These are phyloP conservation scores for Elgaria multicarinata DNA, from an alignment of 2,113 vertebrate genomes.

Conservation along the genomic window DNA sequence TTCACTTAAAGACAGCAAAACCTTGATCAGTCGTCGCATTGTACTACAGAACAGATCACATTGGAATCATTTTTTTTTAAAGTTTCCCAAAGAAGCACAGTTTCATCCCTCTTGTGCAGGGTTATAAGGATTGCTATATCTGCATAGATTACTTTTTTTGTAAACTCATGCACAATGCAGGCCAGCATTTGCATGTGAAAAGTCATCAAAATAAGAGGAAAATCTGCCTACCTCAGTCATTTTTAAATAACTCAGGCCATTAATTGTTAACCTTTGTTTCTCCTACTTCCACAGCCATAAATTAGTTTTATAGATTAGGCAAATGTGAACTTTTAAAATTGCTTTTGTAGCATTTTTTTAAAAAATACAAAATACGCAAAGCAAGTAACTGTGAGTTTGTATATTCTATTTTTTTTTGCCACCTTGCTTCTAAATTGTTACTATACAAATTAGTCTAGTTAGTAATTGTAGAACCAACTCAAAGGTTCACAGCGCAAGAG, in stretches of 20 bases:
- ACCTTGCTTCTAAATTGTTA: slow-evolving; percentile 48
- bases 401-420: slow-evolving; percentile 43
- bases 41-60: background rate
- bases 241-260: slow-evolving; percentile 78
- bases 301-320: slow-evolving; percentile 86
- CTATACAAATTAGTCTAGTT: slow-evolving; percentile 44
- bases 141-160: slow-evolving; percentile 42
- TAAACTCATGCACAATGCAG: slow-evolving; percentile 40
- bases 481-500: slow-evolving; percentile 47
- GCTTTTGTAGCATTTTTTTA: slow-evolving; percentile 74
- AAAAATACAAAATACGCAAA: slow-evolving; percentile 56
- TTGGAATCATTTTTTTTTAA: background rate
- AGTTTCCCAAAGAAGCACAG: background rate
- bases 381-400: background rate
- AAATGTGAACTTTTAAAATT: slow-evolving; percentile 83
- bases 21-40: background rate
- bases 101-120: slow-evolving; percentile 32
- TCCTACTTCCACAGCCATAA: slow-evolving; percentile 74
- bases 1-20: background rate
- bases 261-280: slow-evolving; percentile 82
- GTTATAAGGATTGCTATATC: slow-evolving; percentile 48
- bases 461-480: slow-evolving; percentile 34
- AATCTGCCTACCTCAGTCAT: slow-evolving; percentile 78
- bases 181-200: slow-evolving; percentile 71
- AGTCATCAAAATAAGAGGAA: slow-evolving; percentile 74